Conservation (phyloP, 2,113 vertebrate species). For the Onychostruthus taczanowskii region DNA sequence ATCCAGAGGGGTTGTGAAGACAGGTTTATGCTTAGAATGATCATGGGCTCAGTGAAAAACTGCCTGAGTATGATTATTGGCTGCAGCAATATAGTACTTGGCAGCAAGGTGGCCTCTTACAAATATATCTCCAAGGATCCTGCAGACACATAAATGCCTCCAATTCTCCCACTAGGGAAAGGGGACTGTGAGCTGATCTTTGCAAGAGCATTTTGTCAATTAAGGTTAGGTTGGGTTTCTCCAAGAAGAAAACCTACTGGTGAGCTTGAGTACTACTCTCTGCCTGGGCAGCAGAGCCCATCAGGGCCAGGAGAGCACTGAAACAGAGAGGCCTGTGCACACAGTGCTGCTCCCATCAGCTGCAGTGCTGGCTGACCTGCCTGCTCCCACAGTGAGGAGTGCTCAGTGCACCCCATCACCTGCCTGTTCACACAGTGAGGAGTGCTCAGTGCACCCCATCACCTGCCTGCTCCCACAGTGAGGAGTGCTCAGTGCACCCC, state of each 20-base stretch:
- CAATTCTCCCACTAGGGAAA: neutral
- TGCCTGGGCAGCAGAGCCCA: neutral
- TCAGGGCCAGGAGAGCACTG: neutral
- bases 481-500: neutral
- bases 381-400: rapidly evolving
- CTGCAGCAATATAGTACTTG: neutral
- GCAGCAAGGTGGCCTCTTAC: neutral
- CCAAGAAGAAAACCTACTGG: neutral
- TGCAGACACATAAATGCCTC: neutral
- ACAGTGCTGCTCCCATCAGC: rapidly evolving
- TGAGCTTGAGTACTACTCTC: neutral
- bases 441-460: neutral
- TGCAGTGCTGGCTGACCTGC: neutral
- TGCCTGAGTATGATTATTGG: neutral
- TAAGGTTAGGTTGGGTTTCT: neutral
- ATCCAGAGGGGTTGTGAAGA: neutral
- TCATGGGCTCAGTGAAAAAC: neutral
- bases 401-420: neutral
- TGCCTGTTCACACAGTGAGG: rapidly evolving
- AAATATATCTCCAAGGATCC: neutral
- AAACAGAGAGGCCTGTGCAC: neutral
- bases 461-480: rapidly evolving
- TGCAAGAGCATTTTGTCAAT: neutral
- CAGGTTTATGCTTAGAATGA: neutral
- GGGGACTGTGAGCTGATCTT: neutral